Evolutionary conservation across 2,888 invertebrate species (phyloP).

Genomic region (Hydrotaea diabolus): DNA sequence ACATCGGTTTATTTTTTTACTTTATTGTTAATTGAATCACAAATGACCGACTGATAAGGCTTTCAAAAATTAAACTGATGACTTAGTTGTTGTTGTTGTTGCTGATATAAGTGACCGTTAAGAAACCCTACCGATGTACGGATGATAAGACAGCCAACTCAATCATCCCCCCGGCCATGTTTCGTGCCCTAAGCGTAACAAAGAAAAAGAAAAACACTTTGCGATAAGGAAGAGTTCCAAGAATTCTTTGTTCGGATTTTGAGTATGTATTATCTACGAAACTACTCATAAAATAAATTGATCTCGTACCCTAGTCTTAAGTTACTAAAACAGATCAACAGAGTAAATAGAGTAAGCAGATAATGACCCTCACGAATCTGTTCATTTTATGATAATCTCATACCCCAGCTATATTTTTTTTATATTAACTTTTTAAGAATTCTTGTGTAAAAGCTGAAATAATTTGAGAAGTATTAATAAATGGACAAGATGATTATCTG

Average conservation of each 20-base stretch:
- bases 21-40: conserved; percentile 49
- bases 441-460: not conserved
- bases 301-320: not conserved
- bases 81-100: conserved; percentile 20
- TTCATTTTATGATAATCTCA: not conserved
- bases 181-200: conserved; percentile 6
- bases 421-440: too few relatives aligned
- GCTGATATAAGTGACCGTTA: conserved; percentile 33
- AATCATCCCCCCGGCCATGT: not conserved
- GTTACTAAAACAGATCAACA: not conserved
- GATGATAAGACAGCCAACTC: conserved; percentile 40
- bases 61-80: conserved; percentile 42
- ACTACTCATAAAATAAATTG: conserved; percentile 1
- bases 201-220: not conserved
- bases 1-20: not conserved
- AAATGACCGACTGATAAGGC: conserved; percentile 50
- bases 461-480: too few relatives aligned
- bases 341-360: not conserved
- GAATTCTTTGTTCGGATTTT: not conserved
- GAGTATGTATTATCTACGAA: conserved; percentile 4
- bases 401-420: too few relatives aligned
- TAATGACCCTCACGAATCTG: not conserved
- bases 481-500: too few relatives aligned
- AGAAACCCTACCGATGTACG: conserved; percentile 29
- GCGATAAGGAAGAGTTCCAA: conserved; percentile 20